phyloP scores from a whole-genome alignment of 2,888 invertebrate genomes.

The Crioceris asparagi region DNA sequence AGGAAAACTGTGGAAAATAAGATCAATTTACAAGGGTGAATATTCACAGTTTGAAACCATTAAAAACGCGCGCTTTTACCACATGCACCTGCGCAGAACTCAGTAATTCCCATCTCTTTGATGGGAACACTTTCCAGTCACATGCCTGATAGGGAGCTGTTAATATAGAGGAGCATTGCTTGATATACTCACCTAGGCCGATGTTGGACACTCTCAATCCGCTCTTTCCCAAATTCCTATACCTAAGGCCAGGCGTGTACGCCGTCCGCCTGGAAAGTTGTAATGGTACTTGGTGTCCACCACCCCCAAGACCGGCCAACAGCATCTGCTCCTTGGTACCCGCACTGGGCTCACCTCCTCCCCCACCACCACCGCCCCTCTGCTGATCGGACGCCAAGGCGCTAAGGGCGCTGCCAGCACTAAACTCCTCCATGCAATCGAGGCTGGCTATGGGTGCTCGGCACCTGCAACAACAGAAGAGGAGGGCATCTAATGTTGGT shows the following conservation, averaged over 20 bases:
- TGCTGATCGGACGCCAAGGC: constrained; percentile 38
- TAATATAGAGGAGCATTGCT: too few relatives aligned
- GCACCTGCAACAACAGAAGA: constrained; percentile 63
- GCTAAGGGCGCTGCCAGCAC: constrained; percentile 46
- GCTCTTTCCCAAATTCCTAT: constrained; percentile 91
- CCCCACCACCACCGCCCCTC: constrained; percentile 32
- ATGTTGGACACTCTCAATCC: constrained; percentile 91
- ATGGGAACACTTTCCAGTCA: too few relatives aligned
- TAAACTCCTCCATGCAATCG: constrained; percentile 92
- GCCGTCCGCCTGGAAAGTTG: constrained; percentile 55
- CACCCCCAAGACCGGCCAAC: constrained; percentile 25
- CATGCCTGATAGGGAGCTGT: too few relatives aligned
- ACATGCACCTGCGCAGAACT: too few relatives aligned
- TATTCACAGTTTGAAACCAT: too few relatives aligned
- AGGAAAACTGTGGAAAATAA: too few relatives aligned
- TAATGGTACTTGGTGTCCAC: constrained; percentile 28
- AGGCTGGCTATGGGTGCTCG: constrained; percentile 85
- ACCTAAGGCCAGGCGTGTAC: constrained; percentile 72
- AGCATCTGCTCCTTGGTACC: constrained; percentile 48
- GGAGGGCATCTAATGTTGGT: too few relatives aligned
- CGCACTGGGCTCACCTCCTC: constrained; percentile 34
- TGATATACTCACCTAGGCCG: constrained; percentile 65
- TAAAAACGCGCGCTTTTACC: too few relatives aligned
- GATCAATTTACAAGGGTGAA: too few relatives aligned
- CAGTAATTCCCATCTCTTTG: too few relatives aligned